phyloP scores from a whole-genome alignment of 1,140 invertebrate species.

The Rhynchophorus ferrugineus region DNA sequence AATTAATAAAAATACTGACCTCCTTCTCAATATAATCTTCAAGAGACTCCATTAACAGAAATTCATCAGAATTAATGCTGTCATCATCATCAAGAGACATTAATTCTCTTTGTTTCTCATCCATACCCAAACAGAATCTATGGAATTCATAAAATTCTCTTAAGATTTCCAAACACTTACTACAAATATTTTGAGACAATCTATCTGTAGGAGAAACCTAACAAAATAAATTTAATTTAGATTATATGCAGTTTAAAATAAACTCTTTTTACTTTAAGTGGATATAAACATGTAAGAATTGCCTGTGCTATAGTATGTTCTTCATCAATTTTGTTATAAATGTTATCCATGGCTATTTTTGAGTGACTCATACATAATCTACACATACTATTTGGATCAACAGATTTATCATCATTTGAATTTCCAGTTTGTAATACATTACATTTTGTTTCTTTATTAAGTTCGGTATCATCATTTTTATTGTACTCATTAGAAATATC shows the following conservation, averaged over 20 bases:
- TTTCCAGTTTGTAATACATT: neutral
- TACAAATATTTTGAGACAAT: constrained; percentile 31
- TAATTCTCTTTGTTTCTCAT: constrained; percentile 7
- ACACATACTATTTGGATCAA: constrained; percentile 7
- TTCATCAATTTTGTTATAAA: constrained; percentile 20
- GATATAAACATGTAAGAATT: constrained; percentile 21
- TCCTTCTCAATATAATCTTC: constrained; percentile 10
- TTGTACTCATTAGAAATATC: neutral
- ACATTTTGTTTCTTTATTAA: neutral
- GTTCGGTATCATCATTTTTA: neutral
- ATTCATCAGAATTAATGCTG: constrained; percentile 14
- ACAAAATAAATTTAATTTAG: constrained; percentile 4
- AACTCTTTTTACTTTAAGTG: constrained; percentile 20
- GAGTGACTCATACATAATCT: constrained; percentile 16
- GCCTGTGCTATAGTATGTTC: constrained; percentile 15
- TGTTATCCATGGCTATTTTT: constrained; percentile 7
- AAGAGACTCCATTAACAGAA: constrained; percentile 11
- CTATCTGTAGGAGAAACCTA: constrained; percentile 27
- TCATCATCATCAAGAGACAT: neutral
- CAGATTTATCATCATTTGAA: neutral
- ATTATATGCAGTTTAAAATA: neutral
- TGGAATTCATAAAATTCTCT: constrained; percentile 18
- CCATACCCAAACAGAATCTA: constrained; percentile 19
- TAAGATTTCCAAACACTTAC: constrained; percentile 22
- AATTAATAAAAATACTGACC: neutral